A percentile compares a stretch with the other conserved stretches of the same genome.
Conservation (phyloP, 2,888 invertebrate species). For the Nezara viridula region DNA sequence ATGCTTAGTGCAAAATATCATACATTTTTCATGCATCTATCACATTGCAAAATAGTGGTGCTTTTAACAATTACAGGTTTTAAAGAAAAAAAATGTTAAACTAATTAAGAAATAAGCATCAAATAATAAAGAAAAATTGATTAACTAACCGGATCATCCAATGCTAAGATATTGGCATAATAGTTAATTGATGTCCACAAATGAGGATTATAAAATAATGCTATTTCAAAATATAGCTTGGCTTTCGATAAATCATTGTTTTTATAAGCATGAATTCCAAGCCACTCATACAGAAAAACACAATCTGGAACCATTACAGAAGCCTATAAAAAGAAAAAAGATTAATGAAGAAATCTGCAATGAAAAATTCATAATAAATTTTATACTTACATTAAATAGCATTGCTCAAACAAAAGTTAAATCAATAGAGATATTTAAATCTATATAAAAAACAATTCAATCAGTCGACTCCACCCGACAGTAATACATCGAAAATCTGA, state of each 20-base stretch:
- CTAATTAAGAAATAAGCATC: background rate
- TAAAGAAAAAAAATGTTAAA: background rate
- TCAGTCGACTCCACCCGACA: too few species aligned
- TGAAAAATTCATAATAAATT: background rate
- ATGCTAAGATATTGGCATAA: constrained; percentile 30
- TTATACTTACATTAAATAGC: background rate
- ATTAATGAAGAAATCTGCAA: background rate
- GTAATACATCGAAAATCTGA: too few species aligned
- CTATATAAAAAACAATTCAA: too few species aligned
- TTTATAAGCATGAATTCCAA: constrained; percentile 46
- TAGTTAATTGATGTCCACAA: constrained; percentile 51
- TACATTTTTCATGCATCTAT: too few species aligned
- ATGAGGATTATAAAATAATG: constrained; percentile 39
- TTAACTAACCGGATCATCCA: constrained; percentile 22
- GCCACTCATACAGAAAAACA: constrained; percentile 50
- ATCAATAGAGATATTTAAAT: too few species aligned
- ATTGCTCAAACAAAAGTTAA: background rate
- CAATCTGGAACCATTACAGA: constrained; percentile 18
- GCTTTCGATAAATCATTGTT: background rate
- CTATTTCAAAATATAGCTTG: constrained; percentile 48
- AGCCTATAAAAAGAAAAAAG: constrained; percentile 19
- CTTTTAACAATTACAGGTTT: too few species aligned
- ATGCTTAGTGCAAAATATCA: too few species aligned
- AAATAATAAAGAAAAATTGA: background rate
- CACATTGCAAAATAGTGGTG: too few species aligned